phyloP scores from a whole-genome alignment of 2,113 vertebrate genomes.

The Protobothrops flavoviridis region DNA sequence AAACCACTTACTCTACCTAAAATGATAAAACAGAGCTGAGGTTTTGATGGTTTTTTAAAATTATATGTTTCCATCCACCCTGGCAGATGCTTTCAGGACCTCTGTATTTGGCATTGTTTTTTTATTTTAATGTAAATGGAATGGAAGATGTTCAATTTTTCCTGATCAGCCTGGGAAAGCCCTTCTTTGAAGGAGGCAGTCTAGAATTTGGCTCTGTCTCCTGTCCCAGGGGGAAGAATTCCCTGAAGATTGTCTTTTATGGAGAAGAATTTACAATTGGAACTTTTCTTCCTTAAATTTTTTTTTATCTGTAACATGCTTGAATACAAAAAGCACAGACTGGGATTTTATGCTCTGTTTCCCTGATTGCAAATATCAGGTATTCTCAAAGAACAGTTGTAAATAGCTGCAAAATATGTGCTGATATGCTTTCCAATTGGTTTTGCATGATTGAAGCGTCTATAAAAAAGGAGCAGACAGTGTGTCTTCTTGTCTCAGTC shows the following conservation, averaged over 20 bases:
- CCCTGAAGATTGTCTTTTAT: not conserved
- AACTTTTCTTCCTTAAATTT: not conserved
- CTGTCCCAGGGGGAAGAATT: not conserved
- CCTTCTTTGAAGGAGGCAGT: not conserved
- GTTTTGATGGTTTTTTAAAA: not conserved
- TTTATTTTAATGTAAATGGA: not conserved
- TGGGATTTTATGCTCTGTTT: constrained; percentile 66
- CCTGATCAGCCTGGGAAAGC: not conserved
- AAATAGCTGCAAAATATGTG: constrained; percentile 55
- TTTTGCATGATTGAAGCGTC: not conserved
- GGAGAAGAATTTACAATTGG: not conserved
- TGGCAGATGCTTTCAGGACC: not conserved
- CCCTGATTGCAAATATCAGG: constrained; percentile 49
- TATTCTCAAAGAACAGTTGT: constrained; percentile 57
- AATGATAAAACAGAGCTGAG: not conserved
- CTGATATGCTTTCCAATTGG: not conserved
- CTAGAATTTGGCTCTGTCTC: not conserved
- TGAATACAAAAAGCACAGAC: constrained; percentile 56
- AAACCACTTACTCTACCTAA: not conserved
- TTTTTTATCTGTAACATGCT: not conserved
- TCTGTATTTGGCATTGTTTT: not conserved
- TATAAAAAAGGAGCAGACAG: not conserved
- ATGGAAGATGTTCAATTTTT: not conserved
- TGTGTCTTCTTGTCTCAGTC: not conserved
- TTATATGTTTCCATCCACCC: not conserved